Conservation (phyloP, 2,888 invertebrate species). For the Toxonevra muliebris region DNA sequence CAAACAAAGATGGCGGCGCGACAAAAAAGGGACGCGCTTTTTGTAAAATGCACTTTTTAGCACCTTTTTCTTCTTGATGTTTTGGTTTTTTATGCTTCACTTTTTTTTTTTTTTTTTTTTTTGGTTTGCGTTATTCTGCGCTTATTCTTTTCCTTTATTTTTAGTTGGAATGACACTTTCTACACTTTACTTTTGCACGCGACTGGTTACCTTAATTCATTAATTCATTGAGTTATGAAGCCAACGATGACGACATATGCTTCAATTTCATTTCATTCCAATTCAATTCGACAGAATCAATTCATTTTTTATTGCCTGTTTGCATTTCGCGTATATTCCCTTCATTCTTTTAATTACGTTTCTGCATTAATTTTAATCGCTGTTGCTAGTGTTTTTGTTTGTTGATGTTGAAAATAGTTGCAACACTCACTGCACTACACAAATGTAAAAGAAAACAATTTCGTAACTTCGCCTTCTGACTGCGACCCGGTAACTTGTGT, state of each 20-base stretch:
- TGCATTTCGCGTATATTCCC: not conserved
- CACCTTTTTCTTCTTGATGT: not conserved
- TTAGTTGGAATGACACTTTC: too few relatives aligned
- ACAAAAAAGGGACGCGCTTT: not conserved
- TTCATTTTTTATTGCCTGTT: too few relatives aligned
- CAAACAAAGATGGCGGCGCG: not conserved
- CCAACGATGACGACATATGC: not conserved
- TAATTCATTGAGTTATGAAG: not conserved
- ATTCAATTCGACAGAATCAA: not conserved
- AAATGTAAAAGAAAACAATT: too few relatives aligned
- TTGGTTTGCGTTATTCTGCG: too few relatives aligned
- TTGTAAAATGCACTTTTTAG: not conserved
- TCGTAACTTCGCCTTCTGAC: too few relatives aligned
- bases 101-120: too few relatives aligned
- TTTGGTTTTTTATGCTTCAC: not conserved
- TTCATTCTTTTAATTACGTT: not conserved
- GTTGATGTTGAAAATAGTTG: not conserved
- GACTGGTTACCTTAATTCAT: too few relatives aligned
- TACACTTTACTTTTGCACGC: too few relatives aligned
- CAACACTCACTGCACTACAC: too few relatives aligned
- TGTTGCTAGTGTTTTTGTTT: not conserved
- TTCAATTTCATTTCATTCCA: slow-evolving; percentile 5
- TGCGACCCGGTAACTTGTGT: not conserved
- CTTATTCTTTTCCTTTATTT: too few relatives aligned
- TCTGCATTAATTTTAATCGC: not conserved